phyloP scores from a whole-genome alignment of 2,113 vertebrate genomes.

The Calyptomena viridis region DNA sequence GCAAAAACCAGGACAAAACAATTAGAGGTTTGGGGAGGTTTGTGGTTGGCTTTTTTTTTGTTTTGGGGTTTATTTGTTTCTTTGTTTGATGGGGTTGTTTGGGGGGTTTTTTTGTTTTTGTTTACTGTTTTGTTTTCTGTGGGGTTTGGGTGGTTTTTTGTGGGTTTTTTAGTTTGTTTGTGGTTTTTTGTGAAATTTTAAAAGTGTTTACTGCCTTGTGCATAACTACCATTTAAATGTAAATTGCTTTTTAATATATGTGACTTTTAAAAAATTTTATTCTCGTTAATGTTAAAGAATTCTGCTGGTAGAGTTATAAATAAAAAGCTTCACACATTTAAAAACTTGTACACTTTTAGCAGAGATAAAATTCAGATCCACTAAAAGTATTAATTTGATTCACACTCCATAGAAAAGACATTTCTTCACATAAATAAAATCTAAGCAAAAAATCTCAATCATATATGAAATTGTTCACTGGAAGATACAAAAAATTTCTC shows the following conservation, averaged over 20 bases:
- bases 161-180: not conserved
- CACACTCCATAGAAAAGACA: not conserved
- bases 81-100: not conserved
- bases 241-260: not conserved
- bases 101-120: not conserved
- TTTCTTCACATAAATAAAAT: not conserved
- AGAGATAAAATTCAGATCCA: not conserved
- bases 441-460: not conserved
- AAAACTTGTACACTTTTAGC: not conserved
- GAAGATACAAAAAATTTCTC: not conserved
- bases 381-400: not conserved
- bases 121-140: too few species aligned
- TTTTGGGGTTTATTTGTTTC: too few species aligned
- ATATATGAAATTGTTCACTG: not conserved
- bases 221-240: not conserved
- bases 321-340: not conserved
- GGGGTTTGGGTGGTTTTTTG: not conserved
- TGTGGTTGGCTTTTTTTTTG: too few species aligned
- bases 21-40: rapidly evolving
- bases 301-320: not conserved
- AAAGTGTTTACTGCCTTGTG: not conserved
- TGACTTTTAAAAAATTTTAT: not conserved
- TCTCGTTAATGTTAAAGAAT: not conserved
- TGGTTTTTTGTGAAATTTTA: not conserved
- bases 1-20: rapidly evolving